Base-by-base conservation (phyloP, 1,140 invertebrate species). In the Drosophila saltans region DNA sequence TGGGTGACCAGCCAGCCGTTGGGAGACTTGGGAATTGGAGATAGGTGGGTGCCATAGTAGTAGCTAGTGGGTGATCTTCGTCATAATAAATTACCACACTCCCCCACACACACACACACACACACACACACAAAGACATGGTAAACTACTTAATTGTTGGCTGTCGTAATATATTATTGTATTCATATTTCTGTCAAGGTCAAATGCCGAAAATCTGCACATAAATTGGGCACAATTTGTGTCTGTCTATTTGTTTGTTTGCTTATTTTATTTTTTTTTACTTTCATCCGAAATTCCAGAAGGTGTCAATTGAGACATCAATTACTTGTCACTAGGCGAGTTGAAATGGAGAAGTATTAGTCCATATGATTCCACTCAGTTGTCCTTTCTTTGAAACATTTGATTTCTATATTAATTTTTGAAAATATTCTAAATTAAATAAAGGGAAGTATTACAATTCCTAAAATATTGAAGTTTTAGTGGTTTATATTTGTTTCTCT, bases 31-130 rank as follows among this genome's bases (percentile, higher is more conserved):
- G 48, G 69, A 66, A 60, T 40, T 9, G 21, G 45, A 60, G 45
- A 2, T 16, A 56, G 57, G 11, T 56, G 45, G 43, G 43, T 52
- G 69, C 9, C 21, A 59, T 68, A 59, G 72, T 68, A 59, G 72
- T 48, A 64, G 72, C 33, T 40, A 48, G 78, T 65, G 59, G 82
- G 74, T 63, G 75, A 86, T 88, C 83, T 82, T 56, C 80, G 80
- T 81, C 82, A 88, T 78, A 30, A 66, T 71, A 85, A 82, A 85
- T 82, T 82, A 82, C 66, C 77, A 60, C 77, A 81, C 71, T 73
- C 80, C 40, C 61, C 39, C 33, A n/a, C n/a, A n/a, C 56, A 62
- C 36, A 52, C 65, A 52, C 16, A n/a, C 33, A 36, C 33, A 36
- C 1, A 36, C 33, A 36, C 33, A 36, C 33, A 36, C 33, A 36